Conservation (phyloP, 2,113 vertebrate species). For the Trichechus manatus region DNA sequence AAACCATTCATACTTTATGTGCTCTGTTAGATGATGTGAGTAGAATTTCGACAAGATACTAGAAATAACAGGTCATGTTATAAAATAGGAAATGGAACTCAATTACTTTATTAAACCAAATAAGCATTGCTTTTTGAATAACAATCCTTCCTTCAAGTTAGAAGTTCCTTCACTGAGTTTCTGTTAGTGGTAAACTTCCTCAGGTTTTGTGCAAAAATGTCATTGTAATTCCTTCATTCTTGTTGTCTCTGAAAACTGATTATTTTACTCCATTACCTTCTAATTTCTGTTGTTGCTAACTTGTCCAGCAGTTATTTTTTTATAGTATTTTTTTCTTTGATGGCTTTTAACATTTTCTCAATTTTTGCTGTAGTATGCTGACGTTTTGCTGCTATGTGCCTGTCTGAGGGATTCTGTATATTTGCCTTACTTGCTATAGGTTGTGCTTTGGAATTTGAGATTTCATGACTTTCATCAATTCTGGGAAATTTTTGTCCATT, state of each 20-base stretch:
- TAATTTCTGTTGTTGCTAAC: background rate
- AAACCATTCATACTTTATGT: background rate
- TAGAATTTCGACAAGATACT: background rate
- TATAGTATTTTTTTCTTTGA: background rate
- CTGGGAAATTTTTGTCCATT: background rate
- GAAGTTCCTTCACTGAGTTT: background rate
- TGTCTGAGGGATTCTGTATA: background rate
- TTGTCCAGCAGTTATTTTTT: background rate
- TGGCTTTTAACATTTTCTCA: background rate
- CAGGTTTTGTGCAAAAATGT: slow-evolving; percentile 21
- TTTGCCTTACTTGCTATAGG: background rate
- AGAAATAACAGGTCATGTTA: background rate
- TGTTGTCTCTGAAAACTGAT: slow-evolving; percentile 1
- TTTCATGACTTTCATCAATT: background rate
- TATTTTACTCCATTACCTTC: background rate
- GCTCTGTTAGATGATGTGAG: background rate
- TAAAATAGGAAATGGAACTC: background rate
- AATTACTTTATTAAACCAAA: slow-evolving; percentile 6
- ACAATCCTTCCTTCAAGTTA: background rate
- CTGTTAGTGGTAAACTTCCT: background rate
- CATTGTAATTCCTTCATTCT: background rate
- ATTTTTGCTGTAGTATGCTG: background rate
- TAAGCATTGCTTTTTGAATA: background rate
- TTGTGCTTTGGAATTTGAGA: background rate
- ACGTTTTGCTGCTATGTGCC: background rate